These are phyloP conservation scores for Spheniscus humboldti DNA, from an alignment of 2,797 vertebrate species.

Conservation along the genomic window DNA sequence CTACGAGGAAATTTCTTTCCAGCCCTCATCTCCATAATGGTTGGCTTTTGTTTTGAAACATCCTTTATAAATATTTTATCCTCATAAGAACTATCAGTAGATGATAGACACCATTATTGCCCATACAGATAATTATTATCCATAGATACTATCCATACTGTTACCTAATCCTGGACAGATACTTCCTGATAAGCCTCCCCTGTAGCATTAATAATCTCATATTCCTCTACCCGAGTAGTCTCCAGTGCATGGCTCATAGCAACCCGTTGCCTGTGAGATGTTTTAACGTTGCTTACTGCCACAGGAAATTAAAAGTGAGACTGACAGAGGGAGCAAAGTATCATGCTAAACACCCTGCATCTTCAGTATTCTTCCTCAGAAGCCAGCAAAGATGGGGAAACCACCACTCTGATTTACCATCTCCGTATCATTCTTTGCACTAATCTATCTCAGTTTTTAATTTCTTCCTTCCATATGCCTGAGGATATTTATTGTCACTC, in stretches of 20 bases:
- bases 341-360: background rate
- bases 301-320: background rate
- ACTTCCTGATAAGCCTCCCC: background rate
- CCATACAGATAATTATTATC: background rate
- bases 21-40: background rate
- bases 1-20: background rate
- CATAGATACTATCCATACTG: background rate
- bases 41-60: slow-evolving; percentile 14
- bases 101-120: background rate
- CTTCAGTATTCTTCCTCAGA: background rate
- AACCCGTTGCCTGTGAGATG: background rate
- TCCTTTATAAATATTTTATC: slow-evolving; percentile 41
- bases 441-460: background rate
- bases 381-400: background rate
- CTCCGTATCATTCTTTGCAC: background rate
- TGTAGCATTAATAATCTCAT: background rate
- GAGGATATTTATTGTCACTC: background rate
- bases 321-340: background rate
- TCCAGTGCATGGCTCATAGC: background rate
- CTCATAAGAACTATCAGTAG: background rate
- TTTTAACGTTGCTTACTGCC: background rate
- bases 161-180: background rate
- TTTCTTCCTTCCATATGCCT: background rate
- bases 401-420: background rate
- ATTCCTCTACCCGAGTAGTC: background rate